phyloP scores from a whole-genome alignment of 2,888 invertebrate species.

The Acanthosepion lycidas region DNA sequence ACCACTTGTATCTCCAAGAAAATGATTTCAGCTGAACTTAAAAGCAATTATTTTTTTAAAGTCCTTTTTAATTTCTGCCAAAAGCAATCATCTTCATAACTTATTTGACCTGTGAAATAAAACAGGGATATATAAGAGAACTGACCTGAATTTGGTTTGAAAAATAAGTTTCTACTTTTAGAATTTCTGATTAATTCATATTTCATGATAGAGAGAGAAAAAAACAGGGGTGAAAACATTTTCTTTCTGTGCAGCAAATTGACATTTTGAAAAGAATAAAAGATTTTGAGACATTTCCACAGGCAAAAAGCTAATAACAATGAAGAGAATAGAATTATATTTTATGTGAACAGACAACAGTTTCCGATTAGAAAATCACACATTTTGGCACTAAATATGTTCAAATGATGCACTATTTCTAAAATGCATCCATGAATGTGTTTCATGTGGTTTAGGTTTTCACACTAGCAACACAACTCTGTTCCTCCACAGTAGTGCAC shows the following conservation, averaged over 20 bases:
- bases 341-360: background rate
- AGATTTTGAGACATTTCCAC: conserved; percentile 33
- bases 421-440: background rate
- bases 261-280: background rate
- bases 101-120: too few species aligned
- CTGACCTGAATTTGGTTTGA: too few species aligned
- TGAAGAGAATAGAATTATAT: background rate
- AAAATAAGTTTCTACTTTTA: too few species aligned
- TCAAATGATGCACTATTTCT: background rate
- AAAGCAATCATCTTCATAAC: too few species aligned
- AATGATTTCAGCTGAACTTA: too few species aligned
- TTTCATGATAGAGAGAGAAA: background rate
- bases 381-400: background rate
- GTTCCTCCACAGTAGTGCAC: background rate
- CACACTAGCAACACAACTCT: background rate
- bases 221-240: background rate
- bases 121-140: too few species aligned
- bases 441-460: background rate
- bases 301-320: conserved; percentile 33
- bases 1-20: too few species aligned
- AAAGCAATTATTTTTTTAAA: too few species aligned
- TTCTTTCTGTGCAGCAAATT: background rate
- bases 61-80: too few species aligned
- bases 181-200: too few species aligned
- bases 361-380: background rate